Evolutionary conservation across 2,888 invertebrate genomes (phyloP).

Genomic region (Lepidocyrtoides sp.): DNA sequence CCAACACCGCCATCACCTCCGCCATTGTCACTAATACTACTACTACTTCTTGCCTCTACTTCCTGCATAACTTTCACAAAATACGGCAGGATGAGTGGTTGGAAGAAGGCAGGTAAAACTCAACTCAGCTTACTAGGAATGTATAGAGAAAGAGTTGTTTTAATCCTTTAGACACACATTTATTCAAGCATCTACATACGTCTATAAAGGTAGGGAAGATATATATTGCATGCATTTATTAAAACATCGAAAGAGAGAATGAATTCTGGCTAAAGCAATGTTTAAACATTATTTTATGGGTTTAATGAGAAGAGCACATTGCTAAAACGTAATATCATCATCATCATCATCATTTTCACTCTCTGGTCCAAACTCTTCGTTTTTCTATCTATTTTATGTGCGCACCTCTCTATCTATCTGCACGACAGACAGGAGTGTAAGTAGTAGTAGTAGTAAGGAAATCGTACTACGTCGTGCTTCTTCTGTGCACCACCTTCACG

Average conservation of each 20-base stretch:
- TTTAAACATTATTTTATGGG: constrained; percentile 43
- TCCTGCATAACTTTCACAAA: background rate
- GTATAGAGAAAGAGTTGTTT: constrained; percentile 3
- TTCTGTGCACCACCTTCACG: constrained; percentile 17
- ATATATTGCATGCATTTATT: background rate
- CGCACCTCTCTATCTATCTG: background rate
- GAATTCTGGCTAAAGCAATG: constrained; percentile 6
- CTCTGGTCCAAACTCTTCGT: background rate
- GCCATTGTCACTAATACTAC: background rate
- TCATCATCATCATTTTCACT: background rate
- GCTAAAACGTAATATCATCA: background rate
- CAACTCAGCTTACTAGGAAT: background rate
- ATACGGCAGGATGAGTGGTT: background rate
- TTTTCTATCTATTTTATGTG: background rate
- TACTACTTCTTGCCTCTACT: background rate
- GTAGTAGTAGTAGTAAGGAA: too few relatives aligned
- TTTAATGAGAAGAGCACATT: constrained; percentile 32
- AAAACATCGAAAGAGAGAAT: constrained; percentile 1
- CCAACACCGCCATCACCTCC: background rate
- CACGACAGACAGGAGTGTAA: too few relatives aligned
- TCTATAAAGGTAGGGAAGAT: background rate
- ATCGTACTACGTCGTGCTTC: too few relatives aligned
- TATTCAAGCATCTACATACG: background rate
- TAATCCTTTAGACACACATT: constrained; percentile 33
- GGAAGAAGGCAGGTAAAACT: constrained; percentile 28